Conservation (phyloP, 2,888 invertebrate species). For the Andrena chrysosceles region DNA sequence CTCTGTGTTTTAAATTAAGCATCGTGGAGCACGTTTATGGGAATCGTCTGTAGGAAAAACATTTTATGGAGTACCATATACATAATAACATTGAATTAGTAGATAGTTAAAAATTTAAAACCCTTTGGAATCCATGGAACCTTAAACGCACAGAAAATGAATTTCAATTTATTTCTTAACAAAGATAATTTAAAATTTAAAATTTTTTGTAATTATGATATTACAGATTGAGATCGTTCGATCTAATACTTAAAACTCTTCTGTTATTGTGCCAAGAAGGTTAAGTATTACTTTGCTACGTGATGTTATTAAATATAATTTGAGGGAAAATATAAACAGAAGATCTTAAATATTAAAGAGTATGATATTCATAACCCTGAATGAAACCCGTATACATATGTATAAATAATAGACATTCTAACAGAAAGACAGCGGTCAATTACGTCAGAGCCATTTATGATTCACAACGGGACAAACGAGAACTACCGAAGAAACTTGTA, state of each 20-base stretch:
- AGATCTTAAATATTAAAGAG: too few species aligned
- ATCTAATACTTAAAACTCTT: too few species aligned
- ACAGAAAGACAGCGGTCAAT: background rate
- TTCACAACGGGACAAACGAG: conserved; percentile 1
- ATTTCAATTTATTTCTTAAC: too few species aligned
- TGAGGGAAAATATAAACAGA: too few species aligned
- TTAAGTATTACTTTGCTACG: too few species aligned
- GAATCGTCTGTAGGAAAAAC: background rate
- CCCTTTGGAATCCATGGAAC: background rate
- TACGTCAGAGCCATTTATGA: conserved; percentile 5
- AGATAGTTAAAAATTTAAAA: background rate
- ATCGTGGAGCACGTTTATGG: conserved; percentile 9
- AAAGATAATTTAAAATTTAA: too few species aligned
- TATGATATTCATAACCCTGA: too few species aligned
- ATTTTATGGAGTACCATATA: background rate
- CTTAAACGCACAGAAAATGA: background rate
- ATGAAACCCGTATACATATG: too few species aligned
- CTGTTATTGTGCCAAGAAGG: too few species aligned
- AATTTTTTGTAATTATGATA: too few species aligned
- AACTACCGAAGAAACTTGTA: conserved; percentile 9
- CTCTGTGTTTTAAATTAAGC: background rate
- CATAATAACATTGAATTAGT: background rate
- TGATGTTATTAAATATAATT: too few species aligned
- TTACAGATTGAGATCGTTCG: too few species aligned
- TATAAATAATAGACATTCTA: background rate